Conservation (phyloP, 2,797 vertebrate genomes). For the Euphonia xanthogaster region DNA sequence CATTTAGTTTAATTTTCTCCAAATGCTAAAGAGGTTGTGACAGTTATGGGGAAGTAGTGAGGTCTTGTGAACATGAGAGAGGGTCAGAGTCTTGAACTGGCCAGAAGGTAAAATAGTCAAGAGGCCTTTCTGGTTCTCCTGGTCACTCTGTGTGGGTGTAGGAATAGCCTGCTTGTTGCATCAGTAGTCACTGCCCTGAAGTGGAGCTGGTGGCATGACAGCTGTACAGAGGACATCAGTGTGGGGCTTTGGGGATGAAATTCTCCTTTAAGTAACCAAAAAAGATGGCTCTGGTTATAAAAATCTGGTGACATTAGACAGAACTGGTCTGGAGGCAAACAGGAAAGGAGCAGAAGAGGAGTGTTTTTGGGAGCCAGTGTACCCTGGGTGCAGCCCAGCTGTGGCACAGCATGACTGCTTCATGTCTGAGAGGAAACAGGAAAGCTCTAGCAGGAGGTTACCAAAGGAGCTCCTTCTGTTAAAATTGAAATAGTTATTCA, state of each 20-base stretch:
- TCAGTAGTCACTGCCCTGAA: background rate
- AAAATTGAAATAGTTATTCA: background rate
- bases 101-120: background rate
- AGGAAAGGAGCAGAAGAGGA: background rate
- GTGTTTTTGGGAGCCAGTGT: background rate
- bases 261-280: background rate
- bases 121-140: background rate
- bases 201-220: background rate
- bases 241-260: background rate
- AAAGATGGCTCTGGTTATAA: background rate
- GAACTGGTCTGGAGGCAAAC: background rate
- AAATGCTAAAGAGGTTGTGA: conserved; percentile 51
- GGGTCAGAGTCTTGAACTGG: background rate
- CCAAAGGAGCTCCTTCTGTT: background rate
- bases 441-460: background rate
- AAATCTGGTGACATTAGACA: background rate
- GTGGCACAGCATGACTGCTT: background rate
- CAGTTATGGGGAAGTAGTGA: conserved; percentile 16
- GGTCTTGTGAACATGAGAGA: background rate
- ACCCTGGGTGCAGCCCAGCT: background rate
- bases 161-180: background rate
- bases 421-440: background rate
- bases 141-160: background rate
- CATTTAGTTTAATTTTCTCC: conserved; percentile 64
- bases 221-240: background rate